Evolutionary conservation across 2,797 vertebrate genomes (phyloP), one percentile per base, ranked within the genome.

Genomic region (Urophycis tenuis): DNA sequence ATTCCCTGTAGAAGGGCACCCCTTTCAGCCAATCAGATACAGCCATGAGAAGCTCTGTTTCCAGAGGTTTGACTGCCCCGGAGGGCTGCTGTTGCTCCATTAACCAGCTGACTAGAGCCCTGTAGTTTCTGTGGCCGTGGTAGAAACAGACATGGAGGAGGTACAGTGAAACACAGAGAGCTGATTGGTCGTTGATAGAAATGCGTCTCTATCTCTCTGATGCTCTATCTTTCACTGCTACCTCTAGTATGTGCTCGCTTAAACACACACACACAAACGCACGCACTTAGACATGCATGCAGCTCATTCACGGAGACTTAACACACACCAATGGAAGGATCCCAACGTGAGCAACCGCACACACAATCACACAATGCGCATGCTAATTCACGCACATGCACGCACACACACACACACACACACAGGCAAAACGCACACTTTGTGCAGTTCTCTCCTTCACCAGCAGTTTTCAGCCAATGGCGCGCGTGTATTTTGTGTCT

Each of bases 381-480:
- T 45, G 41, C 41, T 17, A 45, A 15, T 45, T 17, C 41, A 45
- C 70, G 36, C 32, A 72, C 32, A 22, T 33, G 36, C 71, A 72
- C 32, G 15, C 70, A 72, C 32, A 72, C 32, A 22, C 71, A 72
- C 71, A 72, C 32, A 32, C 70, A 71, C 70, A 71, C 9, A 71
- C 1, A 71, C 34, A 73, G n/a, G 34, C 34, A 73, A 29, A 72
- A 32, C 15, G 31, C 31, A 71, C 31, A 71, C 31, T 71, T 71
- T 71, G 29, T 71, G 29, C 31, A 31, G 25, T 71, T 71, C 29
- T 35, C 22, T 89, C 86, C 84, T 81, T 88, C 90, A 93, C 91
- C 92, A 93, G 92, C 92, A 92, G 86, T 88, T 88, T 78, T 87
- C 92, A 90, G 90, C 90, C 90, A 92, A 88, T 89, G 87, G 91